These are phyloP conservation scores for Simalia tracyae DNA, from an alignment of 2,797 vertebrate genomes.

Conservation along the genomic window DNA sequence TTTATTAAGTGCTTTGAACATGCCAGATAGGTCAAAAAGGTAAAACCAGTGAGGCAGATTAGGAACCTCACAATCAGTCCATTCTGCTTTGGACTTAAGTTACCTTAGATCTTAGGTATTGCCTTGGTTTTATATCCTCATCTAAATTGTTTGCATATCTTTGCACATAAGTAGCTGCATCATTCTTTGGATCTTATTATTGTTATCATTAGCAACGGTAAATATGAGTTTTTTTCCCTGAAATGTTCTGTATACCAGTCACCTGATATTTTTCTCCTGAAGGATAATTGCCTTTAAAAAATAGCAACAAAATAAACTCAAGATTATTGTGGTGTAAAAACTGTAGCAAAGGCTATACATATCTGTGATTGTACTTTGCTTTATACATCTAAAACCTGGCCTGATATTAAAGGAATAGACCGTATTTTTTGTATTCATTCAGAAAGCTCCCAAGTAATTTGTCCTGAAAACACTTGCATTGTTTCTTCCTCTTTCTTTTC, in stretches of 20 bases:
- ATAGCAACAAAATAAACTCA: not conserved
- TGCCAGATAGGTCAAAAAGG: not conserved
- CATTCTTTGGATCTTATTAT: not conserved
- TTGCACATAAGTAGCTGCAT: not conserved
- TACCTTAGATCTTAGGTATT: not conserved
- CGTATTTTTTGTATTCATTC: conserved; percentile 58
- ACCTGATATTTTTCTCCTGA: not conserved
- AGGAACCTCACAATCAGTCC: not conserved
- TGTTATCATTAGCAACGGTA: not conserved
- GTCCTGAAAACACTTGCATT: conserved; percentile 67
- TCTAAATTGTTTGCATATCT: not conserved
- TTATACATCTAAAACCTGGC: conserved; percentile 33
- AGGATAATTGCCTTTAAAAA: not conserved
- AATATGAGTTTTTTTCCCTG: not conserved
- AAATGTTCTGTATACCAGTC: not conserved
- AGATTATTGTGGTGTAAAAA: conserved; percentile 31
- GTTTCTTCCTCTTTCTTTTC: conserved; percentile 70
- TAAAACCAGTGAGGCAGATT: not conserved
- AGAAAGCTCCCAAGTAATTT: conserved; percentile 56
- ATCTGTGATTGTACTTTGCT: not conserved
- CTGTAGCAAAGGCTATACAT: not conserved
- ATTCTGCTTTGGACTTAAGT: not conserved
- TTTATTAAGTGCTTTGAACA: not conserved
- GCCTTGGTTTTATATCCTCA: not conserved
- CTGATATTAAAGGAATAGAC: conserved; percentile 51